Conservation (phyloP, 2,113 vertebrate species). For the Alexandromys fortis region DNA sequence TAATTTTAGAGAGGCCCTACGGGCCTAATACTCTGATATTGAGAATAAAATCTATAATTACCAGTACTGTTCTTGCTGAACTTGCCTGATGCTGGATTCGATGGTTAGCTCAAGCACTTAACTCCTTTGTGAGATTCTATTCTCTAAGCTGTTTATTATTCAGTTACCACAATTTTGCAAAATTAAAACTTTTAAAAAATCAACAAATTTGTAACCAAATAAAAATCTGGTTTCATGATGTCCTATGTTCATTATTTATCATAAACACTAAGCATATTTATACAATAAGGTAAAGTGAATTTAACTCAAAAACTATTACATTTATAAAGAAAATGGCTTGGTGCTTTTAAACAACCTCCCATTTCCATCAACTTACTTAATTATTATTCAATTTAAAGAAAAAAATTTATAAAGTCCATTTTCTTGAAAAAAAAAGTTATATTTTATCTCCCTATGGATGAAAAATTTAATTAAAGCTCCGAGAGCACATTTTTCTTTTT, state of each 20-base stretch:
- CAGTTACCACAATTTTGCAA: neutral
- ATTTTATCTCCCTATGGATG: slow-evolving; percentile 71
- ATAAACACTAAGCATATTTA: slow-evolving; percentile 1
- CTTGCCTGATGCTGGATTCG: neutral
- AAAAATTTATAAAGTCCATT: slow-evolving; percentile 48
- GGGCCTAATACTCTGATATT: neutral
- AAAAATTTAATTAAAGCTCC: slow-evolving; percentile 67
- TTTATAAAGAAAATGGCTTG: slow-evolving; percentile 50
- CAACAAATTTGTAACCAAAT: slow-evolving; percentile 34
- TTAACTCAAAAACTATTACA: slow-evolving; percentile 51
- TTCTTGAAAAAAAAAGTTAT: slow-evolving; percentile 61
- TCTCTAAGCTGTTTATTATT: slow-evolving; percentile 29
- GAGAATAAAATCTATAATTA: neutral
- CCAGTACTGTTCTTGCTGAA: neutral
- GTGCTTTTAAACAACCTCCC: slow-evolving; percentile 48
- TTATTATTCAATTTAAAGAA: slow-evolving; percentile 31
- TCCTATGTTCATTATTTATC: neutral
- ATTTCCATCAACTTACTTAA: neutral
- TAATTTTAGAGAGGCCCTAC: neutral
- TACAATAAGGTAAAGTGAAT: slow-evolving; percentile 9
- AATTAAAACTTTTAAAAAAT: neutral
- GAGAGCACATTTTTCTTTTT: slow-evolving; percentile 73
- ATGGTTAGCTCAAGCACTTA: neutral
- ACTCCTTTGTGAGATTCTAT: neutral
- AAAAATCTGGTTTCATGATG: neutral